Base-by-base conservation (phyloP, 2,113 vertebrate species). In the Cacatua alba region DNA sequence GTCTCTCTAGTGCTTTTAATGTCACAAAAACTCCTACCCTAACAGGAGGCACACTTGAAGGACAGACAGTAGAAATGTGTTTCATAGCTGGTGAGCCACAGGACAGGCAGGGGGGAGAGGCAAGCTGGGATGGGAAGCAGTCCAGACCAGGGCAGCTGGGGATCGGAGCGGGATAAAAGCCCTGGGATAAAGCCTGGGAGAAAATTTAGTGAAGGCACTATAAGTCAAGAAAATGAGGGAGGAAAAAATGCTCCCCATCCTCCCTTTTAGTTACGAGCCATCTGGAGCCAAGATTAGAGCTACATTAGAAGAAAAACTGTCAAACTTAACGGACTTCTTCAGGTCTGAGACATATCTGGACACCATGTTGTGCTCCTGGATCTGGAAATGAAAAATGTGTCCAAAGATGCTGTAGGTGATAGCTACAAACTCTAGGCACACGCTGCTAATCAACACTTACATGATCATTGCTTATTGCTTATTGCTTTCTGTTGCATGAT, bases 91-190 rank as follows among this genome's bases (percentile, higher is more conserved):
- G n/a, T 1, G 7, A 68, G 62, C 65, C 2, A 2, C 0, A 29
- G 78, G n/a, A 68, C 72, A 68, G 4, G 75, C 79, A 39, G 57
- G 51, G 17, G 52, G 41, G 23, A 85, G 39, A 91, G 49, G 49
- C 5, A 6, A 94, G 35, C 37, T 3, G 13, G 71, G 49, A 86
- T 17, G 57, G 28, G 33, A 51, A 67, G 28, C 19, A 78, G 55
- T 44, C 6, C 2, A 0, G 28, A 41, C 29, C 7, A 0, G 25
- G 44, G 31, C 8, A 69, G 35, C 19, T 8, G 60, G 5, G 49
- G 46, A 85, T 39, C 6, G 3, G 28, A 62, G 75, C 0, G 2
- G 67, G 39, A 64, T 93, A 72, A 97, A 92, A 94, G 70, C 78
- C 44, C 12, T 6, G 11, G 65, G 74, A 75, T n/a, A 52, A 91